phyloP scores from a whole-genome alignment of 2,113 vertebrate species.

The Perca schrenkii region DNA sequence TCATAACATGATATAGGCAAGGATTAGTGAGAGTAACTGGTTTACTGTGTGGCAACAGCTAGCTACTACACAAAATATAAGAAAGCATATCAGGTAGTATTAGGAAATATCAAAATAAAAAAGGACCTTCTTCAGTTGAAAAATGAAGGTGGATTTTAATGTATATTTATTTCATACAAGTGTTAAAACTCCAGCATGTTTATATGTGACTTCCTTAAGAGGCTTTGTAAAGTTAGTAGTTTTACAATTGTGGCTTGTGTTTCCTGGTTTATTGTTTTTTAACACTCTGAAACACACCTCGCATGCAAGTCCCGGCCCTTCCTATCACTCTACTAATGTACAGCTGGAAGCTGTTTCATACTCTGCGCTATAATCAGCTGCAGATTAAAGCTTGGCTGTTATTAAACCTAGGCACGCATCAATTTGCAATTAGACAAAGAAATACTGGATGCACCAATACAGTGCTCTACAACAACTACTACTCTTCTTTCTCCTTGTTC shows the following conservation, averaged over 20 bases:
- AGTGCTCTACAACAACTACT: conserved; percentile 10
- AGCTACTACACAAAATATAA: neutral
- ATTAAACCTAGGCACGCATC: conserved; percentile 61
- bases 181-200: neutral
- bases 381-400: conserved; percentile 59
- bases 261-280: conserved; percentile 28
- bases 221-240: neutral
- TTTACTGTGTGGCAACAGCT: conserved; percentile 11
- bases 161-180: neutral
- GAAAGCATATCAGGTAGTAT: neutral
- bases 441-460: conserved; percentile 34
- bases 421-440: conserved; percentile 46
- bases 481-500: conserved; percentile 22
- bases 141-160: neutral
- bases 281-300: conserved; percentile 46
- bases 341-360: conserved; percentile 52
- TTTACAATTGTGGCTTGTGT: conserved; percentile 9
- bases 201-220: neutral
- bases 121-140: neutral
- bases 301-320: conserved; percentile 28
- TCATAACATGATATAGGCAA: neutral
- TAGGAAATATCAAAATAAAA: neutral
- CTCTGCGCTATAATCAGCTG: conserved; percentile 62
- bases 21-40: neutral
- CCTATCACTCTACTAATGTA: conserved; percentile 24